phyloP scores from a whole-genome alignment of 2,113 vertebrate genomes.

The Misgurnus mizolepis region DNA sequence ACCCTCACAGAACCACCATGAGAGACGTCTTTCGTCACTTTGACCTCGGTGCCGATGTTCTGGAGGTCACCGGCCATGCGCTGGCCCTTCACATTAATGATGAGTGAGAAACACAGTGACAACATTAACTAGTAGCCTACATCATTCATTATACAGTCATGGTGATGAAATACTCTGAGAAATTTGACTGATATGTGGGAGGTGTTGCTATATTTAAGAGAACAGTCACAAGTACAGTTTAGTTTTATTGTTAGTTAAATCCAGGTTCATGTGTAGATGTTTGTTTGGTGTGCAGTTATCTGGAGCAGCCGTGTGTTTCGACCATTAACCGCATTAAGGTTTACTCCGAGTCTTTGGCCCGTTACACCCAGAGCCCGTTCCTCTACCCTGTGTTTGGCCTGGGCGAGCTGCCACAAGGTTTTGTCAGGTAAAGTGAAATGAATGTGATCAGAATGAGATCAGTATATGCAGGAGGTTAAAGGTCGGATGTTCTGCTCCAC shows the following conservation, averaged over 20 bases:
- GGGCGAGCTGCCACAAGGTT: slow-evolving; percentile 75
- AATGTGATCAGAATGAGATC: not conserved
- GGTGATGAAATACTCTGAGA: no score
- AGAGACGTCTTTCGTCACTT: slow-evolving; percentile 87
- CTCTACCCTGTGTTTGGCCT: slow-evolving; percentile 75
- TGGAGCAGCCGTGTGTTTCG: slow-evolving; percentile 73
- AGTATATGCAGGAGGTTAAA: no score
- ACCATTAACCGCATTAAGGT: slow-evolving; percentile 70
- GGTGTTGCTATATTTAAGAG: no score
- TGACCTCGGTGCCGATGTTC: slow-evolving; percentile 88
- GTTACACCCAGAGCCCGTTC: slow-evolving; percentile 71
- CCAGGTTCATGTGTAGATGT: not conserved
- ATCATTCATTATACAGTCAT: no score
- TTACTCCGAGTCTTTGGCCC: slow-evolving; percentile 71
- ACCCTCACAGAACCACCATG: slow-evolving; percentile 84
- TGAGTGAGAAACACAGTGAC: slow-evolving; percentile 78
- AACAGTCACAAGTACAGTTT: no score
- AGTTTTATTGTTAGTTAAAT: no score
- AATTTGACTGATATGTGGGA: no score
- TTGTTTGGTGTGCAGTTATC: slow-evolving; percentile 63
- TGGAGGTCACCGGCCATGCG: slow-evolving; percentile 90
- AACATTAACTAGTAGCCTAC: not conserved
- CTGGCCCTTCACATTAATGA: slow-evolving; percentile 88
- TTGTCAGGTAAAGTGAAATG: slow-evolving; percentile 65
- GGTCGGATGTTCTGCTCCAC: not conserved